These are phyloP conservation scores for Nomada fucata DNA, from an alignment of 2,888 invertebrate genomes.

Conservation along the genomic window DNA sequence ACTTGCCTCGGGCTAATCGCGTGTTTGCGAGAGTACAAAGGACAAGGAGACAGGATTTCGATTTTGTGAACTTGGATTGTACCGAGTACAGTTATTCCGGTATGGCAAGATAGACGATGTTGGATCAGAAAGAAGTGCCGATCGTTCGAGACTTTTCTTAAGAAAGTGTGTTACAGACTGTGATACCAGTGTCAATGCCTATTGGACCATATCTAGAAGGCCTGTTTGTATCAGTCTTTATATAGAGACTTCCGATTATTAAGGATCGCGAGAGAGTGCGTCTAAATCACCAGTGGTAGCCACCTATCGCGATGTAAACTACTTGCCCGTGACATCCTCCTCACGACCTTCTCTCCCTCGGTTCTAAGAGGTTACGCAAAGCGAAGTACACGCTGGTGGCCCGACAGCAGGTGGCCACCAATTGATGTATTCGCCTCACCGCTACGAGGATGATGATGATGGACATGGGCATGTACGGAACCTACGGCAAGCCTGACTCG, in stretches of 20 bases:
- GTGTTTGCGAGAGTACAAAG: background rate
- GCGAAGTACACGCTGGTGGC: slow-evolving; percentile 24
- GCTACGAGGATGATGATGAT: slow-evolving; percentile 89
- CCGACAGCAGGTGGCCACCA: slow-evolving; percentile 60
- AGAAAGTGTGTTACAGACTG: slow-evolving; percentile 26
- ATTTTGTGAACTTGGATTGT: background rate
- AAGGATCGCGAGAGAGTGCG: background rate
- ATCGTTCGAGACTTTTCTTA: background rate
- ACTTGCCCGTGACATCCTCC: background rate
- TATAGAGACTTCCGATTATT: background rate
- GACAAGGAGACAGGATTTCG: background rate
- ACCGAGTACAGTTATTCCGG: no score
- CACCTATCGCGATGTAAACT: slow-evolving; percentile 28
- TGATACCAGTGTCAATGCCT: slow-evolving; percentile 37
- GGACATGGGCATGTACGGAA: slow-evolving; percentile 92
- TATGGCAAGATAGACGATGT: no score
- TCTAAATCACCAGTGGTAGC: background rate
- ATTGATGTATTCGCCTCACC: slow-evolving; percentile 77
- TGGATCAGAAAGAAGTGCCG: background rate
- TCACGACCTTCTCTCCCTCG: background rate
- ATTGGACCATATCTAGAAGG: no score
- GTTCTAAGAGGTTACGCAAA: slow-evolving; percentile 1
- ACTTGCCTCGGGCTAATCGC: slow-evolving; percentile 48
- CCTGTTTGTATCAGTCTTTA: no score
- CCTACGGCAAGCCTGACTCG: slow-evolving; percentile 83